Evolutionary conservation across 2,888 invertebrate genomes (phyloP).

Genomic region (Hypselothyrea guttata): DNA sequence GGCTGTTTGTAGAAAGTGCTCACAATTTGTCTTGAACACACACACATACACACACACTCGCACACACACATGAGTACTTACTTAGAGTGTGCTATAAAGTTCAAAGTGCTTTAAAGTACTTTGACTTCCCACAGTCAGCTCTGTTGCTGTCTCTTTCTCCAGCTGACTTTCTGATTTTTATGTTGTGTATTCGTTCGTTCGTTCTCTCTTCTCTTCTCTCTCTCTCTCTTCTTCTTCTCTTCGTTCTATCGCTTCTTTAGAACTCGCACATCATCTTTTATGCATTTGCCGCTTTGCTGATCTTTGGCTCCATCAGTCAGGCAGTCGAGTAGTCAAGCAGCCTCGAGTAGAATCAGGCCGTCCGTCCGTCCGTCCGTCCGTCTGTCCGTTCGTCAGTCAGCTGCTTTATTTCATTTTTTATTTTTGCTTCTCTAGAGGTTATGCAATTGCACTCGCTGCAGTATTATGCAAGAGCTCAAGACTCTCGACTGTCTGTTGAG

Average conservation of each 20-base stretch:
- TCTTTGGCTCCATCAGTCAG: constrained; percentile 37
- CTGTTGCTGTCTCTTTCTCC: constrained; percentile 8
- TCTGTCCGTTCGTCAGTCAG: constrained; percentile 4
- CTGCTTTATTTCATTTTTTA: constrained; percentile 1
- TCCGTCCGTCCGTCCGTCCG: constrained; percentile 1
- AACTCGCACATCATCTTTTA: constrained; percentile 67
- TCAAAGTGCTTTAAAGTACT: constrained; percentile 75
- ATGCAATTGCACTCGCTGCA: constrained; percentile 29
- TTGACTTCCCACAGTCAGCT: constrained; percentile 73
- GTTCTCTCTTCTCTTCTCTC: constrained; percentile 2
- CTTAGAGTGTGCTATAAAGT: constrained; percentile 39
- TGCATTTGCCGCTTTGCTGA: constrained; percentile 52
- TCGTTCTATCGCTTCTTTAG: constrained; percentile 45
- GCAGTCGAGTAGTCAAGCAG: too few species aligned
- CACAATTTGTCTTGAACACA: constrained; percentile 53
- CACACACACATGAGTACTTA: constrained; percentile 18
- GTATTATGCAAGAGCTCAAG: constrained; percentile 27
- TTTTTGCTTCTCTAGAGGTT: constrained; percentile 16
- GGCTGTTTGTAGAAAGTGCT: constrained; percentile 55
- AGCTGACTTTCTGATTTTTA: too few species aligned
- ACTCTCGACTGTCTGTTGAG: constrained; percentile 25
- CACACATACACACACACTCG: constrained; percentile 18
- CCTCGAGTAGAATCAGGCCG: constrained; percentile 7
- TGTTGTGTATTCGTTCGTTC: neutral
- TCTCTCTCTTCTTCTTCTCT: constrained; percentile 5